Evolutionary conservation across 2,113 vertebrate species (phyloP), one percentile per base, ranked within the genome.

Genomic region (Seriola quinqueradiata): DNA sequence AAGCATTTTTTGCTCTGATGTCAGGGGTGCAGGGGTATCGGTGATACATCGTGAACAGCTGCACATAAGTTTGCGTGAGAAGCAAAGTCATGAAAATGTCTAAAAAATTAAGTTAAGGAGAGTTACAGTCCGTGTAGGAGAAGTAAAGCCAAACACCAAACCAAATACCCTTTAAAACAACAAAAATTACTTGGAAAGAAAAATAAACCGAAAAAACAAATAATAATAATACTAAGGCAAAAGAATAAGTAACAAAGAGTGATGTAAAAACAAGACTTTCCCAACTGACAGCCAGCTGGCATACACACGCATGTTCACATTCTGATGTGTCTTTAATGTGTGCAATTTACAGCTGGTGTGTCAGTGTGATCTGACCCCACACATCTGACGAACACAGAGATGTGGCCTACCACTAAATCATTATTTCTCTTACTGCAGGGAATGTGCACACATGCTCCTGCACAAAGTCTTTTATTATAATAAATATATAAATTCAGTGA

Each of bases 11-110:
- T 86, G 81, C 89, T 89, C 87, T 83, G 60, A 85, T 94, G 94
- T 94, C 85, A 87, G 89, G 84, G 74, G 76, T 81, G 75, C 57
- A 66, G 74, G 88, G 88, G 90, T 94, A 90, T 92, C 90, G 19
- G 84, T 94, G 94, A 95, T 94, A 92, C 95, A 94, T 90, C 21
- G 75, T 86, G 84, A 94, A 94, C 94, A 95, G 95, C 94, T 95
- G 95, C 92, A 86, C 28, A 4, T 59, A 69, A 68, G 80, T 86
- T 91, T 80, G 90, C 91, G 92, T 93, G 92, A 92, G 87, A 94
- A 86, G 87, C 77, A 46, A 92, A 89, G 88, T 91, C 85, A 67
- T 90, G 81, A 90, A 94, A 89, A 84, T 67, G 81, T 86, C 83
- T 44, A 64, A 85, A 85, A 59, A 84, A 57, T 57, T 7, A 64